Evolutionary conservation across 2,113 vertebrate genomes (phyloP).

Genomic region (Patagioenas fasciata): DNA sequence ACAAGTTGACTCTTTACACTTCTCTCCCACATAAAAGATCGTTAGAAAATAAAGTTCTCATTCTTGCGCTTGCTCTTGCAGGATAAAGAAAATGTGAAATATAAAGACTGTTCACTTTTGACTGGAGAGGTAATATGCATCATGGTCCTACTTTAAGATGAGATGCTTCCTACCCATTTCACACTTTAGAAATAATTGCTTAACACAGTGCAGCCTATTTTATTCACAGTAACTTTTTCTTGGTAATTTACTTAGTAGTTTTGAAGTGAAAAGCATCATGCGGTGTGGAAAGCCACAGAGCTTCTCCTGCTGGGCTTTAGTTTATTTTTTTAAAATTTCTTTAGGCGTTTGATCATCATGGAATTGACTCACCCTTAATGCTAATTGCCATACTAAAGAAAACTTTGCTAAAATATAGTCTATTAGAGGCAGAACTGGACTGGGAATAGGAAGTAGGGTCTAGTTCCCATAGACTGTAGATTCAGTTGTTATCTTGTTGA

Average conservation of each 20-base stretch:
- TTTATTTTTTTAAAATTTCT: slow-evolving; percentile 60
- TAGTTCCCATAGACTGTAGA: neutral
- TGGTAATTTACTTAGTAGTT: slow-evolving; percentile 68
- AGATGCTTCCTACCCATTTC: slow-evolving; percentile 56
- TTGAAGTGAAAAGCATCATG: slow-evolving; percentile 65
- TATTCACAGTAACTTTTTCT: slow-evolving; percentile 64
- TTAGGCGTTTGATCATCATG: slow-evolving; percentile 45
- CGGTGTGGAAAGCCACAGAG: slow-evolving; percentile 44
- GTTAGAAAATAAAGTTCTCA: neutral
- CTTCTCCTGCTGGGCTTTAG: slow-evolving; percentile 53
- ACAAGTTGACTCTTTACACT: slow-evolving; percentile 25
- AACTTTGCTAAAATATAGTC: neutral
- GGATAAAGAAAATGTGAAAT: neutral
- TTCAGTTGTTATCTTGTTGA: neutral
- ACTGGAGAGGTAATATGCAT: slow-evolving; percentile 22
- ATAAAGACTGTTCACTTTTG: neutral
- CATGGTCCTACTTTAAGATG: slow-evolving; percentile 44
- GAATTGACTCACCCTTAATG: slow-evolving; percentile 34
- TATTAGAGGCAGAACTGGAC: neutral
- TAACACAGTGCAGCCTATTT: slow-evolving; percentile 47
- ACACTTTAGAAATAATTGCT: slow-evolving; percentile 66
- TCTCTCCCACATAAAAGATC: neutral
- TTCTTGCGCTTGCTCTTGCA: neutral
- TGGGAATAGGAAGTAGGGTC: neutral
- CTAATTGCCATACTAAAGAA: slow-evolving; percentile 45